Conservation (phyloP, 2,888 invertebrate genomes). For the Sylvicola cinctus region DNA sequence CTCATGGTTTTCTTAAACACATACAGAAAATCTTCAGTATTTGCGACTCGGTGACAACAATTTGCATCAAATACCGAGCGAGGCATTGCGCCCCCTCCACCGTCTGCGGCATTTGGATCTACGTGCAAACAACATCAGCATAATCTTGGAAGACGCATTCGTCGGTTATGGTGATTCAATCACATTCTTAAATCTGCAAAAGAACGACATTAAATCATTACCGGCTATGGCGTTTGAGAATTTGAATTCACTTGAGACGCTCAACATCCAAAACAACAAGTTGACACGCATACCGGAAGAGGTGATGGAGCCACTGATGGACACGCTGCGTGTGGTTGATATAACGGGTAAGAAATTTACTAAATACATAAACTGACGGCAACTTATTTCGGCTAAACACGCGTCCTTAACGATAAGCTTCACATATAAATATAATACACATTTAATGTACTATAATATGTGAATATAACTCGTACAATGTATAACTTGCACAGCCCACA, state of each 20-base stretch:
- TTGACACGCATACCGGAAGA: conserved; percentile 65
- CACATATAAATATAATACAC: no score
- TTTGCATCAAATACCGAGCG: conserved; percentile 65
- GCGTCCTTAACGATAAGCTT: no score
- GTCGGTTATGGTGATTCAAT: conserved; percentile 76
- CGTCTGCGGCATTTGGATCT: conserved; percentile 74
- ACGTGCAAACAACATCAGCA: conserved; percentile 68
- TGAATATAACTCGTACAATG: no score
- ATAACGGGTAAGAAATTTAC: conserved; percentile 46
- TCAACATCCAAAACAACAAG: conserved; percentile 77
- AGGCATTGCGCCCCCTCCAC: conserved; percentile 62
- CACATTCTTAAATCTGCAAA: conserved; percentile 80
- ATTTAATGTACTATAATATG: no score
- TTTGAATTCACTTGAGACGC: conserved; percentile 69
- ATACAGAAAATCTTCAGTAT: conserved; percentile 72
- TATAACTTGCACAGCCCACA: no score
- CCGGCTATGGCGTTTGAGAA: conserved; percentile 74
- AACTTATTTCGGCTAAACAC: no score
- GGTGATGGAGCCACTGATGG: conserved; percentile 72
- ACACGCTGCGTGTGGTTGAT: conserved; percentile 69
- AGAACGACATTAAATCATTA: conserved; percentile 66
- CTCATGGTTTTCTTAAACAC: conserved; percentile 6
- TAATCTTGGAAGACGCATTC: conserved; percentile 68
- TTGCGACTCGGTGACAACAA: conserved; percentile 75
- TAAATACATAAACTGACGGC: not conserved